Conservation (phyloP, 2,888 invertebrate genomes). For the Cheilosia soror region DNA sequence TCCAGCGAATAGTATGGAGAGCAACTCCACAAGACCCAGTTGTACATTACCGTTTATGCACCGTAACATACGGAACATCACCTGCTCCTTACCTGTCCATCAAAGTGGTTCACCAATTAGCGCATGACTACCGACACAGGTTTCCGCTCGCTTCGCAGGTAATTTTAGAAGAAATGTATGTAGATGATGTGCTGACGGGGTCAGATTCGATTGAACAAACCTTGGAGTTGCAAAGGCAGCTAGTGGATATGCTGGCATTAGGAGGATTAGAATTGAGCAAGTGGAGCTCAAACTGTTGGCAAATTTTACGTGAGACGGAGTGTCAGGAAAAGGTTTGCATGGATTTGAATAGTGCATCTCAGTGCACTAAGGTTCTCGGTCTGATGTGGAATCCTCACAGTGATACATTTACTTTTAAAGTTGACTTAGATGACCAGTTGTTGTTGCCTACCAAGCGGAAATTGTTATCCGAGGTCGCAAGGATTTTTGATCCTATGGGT, state of each 20-base stretch:
- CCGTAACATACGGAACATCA: constrained; percentile 69
- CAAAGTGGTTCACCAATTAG: constrained; percentile 55
- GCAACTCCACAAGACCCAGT: constrained; percentile 10
- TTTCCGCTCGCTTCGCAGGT: constrained; percentile 51
- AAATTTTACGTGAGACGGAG: not conserved
- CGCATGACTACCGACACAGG: constrained; percentile 30
- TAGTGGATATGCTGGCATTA: constrained; percentile 24
- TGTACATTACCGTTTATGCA: constrained; percentile 58
- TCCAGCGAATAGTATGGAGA: constrained; percentile 66
- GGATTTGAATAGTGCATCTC: constrained; percentile 8
- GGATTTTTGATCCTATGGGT: constrained; percentile 36
- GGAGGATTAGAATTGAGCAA: constrained; percentile 23
- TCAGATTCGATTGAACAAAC: constrained; percentile 42
- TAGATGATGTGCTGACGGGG: constrained; percentile 67
- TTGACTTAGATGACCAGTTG: not conserved
- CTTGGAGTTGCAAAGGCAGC: constrained; percentile 21
- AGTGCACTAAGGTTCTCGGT: constrained; percentile 22
- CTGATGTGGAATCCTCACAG: constrained; percentile 23
- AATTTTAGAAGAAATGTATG: constrained; percentile 51
- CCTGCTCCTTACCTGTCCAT: constrained; percentile 69
- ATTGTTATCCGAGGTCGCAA: constrained; percentile 31
- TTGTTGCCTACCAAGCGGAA: constrained; percentile 22
- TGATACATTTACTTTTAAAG: constrained; percentile 32
- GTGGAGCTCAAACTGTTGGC: constrained; percentile 47
- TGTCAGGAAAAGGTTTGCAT: constrained; percentile 9